A percentile compares a stretch with the other conserved stretches of the same genome.
Evolutionary conservation across 2,113 vertebrate species (phyloP).

Genomic region (Petrocephalus zakoni): DNA sequence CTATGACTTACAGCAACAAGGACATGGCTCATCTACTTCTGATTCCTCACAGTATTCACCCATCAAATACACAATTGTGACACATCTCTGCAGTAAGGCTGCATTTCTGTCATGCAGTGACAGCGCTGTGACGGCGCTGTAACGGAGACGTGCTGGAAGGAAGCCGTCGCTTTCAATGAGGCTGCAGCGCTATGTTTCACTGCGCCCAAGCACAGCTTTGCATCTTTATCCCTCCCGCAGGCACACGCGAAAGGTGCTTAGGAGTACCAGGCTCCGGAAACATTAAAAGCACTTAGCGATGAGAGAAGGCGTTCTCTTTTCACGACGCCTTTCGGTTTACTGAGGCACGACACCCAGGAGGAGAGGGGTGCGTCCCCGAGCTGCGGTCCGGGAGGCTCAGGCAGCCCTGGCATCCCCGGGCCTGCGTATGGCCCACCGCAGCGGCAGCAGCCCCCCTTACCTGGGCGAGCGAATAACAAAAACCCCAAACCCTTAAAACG

Average conservation of each 20-base stretch:
- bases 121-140: neutral
- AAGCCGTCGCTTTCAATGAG: neutral
- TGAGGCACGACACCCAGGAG: neutral
- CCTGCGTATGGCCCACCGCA: slow-evolving; percentile 8
- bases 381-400: neutral
- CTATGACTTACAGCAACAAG: neutral
- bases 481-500: neutral
- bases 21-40: neutral
- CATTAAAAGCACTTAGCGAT: neutral
- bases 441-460: slow-evolving; percentile 13
- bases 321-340: neutral
- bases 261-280: neutral
- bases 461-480: slow-evolving; percentile 21
- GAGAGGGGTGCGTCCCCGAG: neutral
- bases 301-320: neutral
- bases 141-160: neutral
- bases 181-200: neutral
- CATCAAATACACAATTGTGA: neutral
- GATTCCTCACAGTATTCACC: neutral
- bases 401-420: neutral
- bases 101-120: neutral
- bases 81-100: neutral
- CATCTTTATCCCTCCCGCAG: neutral
- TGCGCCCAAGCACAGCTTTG: neutral
- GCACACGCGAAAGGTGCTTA: neutral